Conservation (phyloP, 1,140 invertebrate species). For the Sipha flava region DNA sequence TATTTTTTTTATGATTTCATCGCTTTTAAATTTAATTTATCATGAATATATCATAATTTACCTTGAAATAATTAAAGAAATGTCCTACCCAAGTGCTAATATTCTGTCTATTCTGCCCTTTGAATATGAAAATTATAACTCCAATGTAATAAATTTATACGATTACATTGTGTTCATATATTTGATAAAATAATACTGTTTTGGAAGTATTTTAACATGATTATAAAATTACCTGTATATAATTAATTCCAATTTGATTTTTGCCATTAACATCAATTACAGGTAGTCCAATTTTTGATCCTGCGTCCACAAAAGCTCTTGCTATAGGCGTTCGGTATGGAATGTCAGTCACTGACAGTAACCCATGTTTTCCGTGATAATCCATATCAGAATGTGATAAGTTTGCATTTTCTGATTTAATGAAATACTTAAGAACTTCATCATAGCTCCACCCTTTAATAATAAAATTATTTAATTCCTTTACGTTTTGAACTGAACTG, state of each 20-base stretch:
- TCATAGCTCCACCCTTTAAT: conserved; percentile 47
- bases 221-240: conserved; percentile 49
- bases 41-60: too few species aligned
- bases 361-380: conserved; percentile 51
- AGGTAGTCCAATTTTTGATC: conserved; percentile 48
- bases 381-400: neutral
- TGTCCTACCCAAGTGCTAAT: too few species aligned
- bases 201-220: too few species aligned
- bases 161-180: too few species aligned
- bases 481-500: too few species aligned
- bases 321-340: conserved; percentile 54
- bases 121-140: too few species aligned
- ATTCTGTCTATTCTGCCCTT: too few species aligned
- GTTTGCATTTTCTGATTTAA: conserved; percentile 44
- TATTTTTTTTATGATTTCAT: too few species aligned
- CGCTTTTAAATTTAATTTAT: too few species aligned
- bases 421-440: conserved; percentile 49
- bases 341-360: conserved; percentile 57
- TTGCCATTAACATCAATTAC: conserved; percentile 53
- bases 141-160: too few species aligned
- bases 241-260: conserved; percentile 55
- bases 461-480: conserved; percentile 33
- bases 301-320: conserved; percentile 49
- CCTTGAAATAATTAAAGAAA: too few species aligned
- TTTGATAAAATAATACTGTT: too few species aligned